Evolutionary conservation across 2,113 vertebrate species (phyloP).

Genomic region (Condylura cristata): DNA sequence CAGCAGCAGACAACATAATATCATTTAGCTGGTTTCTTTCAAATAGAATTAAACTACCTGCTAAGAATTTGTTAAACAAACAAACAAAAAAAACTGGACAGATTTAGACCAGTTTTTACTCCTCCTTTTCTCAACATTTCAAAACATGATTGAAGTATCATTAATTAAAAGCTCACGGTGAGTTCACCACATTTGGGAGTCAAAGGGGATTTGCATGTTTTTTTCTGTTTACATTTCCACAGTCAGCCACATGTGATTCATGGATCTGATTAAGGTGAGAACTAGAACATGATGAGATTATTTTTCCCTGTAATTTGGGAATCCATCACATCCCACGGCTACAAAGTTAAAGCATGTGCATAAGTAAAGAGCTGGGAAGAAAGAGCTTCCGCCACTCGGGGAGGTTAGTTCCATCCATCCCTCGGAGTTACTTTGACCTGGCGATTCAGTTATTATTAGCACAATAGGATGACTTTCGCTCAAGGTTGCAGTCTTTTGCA

Average conservation of each 20-base stretch:
- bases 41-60: background rate
- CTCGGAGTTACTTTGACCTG: background rate
- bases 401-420: background rate
- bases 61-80: conserved; percentile 17
- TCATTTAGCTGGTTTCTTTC: background rate
- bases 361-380: background rate
- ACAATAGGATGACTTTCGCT: background rate
- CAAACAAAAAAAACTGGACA: background rate
- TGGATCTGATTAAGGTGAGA: background rate
- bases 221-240: background rate
- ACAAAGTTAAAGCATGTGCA: background rate
- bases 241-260: background rate
- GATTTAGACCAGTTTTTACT: background rate
- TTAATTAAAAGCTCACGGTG: background rate
- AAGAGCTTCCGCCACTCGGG: background rate
- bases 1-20: too few relatives aligned
- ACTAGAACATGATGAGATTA: too few relatives aligned
- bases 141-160: background rate
- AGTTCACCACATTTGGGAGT: too few relatives aligned
- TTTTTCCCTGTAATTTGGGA: background rate
- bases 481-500: too few relatives aligned
- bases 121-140: background rate
- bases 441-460: background rate
- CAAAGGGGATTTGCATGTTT: background rate
- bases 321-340: background rate